phyloP scores from a whole-genome alignment of 2,113 vertebrate species.

The Urocolius indicus region DNA sequence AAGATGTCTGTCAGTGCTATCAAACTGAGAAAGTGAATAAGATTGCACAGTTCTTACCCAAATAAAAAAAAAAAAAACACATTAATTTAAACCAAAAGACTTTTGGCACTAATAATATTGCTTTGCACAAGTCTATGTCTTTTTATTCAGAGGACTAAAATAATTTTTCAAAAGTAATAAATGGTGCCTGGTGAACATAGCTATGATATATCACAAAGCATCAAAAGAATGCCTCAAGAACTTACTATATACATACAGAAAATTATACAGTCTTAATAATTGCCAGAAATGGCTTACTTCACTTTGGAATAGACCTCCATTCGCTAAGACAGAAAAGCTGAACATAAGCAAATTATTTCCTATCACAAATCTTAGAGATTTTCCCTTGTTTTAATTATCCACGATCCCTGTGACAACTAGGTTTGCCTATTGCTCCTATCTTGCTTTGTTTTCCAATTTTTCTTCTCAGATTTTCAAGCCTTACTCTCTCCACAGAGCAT shows the following conservation, averaged over 20 bases:
- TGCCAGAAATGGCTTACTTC: neutral
- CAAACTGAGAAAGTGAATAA: neutral
- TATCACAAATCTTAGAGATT: neutral
- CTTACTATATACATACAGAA: neutral
- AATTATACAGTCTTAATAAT: neutral
- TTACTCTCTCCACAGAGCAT: neutral
- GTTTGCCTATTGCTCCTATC: neutral
- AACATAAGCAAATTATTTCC: neutral
- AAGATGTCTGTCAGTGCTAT: neutral
- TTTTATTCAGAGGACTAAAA: neutral
- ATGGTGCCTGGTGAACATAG: neutral
- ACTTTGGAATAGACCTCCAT: neutral
- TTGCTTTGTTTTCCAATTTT: neutral
- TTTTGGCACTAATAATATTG: neutral
- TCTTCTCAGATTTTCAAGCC: neutral
- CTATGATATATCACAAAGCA: neutral
- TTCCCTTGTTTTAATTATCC: neutral
- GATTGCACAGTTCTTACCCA: neutral
- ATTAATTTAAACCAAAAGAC: neutral
- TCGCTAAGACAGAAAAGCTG: neutral
- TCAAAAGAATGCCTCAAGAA: neutral
- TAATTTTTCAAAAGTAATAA: neutral
- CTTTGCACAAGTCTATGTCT: neutral
- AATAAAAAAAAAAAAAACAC: neutral
- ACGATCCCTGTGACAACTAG: accelerated